Evolutionary conservation across 2,888 invertebrate genomes (phyloP), one percentile per base, ranked within the genome.

Genomic region (Spicauda simplicius): DNA sequence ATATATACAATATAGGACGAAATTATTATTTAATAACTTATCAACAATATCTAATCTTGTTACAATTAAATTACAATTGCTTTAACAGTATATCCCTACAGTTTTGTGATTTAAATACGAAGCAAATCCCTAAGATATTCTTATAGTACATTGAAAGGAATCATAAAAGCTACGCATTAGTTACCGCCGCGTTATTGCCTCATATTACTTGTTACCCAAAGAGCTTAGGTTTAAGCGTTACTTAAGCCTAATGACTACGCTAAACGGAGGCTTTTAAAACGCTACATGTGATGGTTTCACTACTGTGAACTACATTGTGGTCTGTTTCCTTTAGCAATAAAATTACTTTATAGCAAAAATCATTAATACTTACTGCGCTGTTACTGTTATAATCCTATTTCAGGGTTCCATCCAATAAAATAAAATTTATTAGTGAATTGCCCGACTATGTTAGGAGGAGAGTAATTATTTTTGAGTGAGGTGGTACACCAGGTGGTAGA

Each of bases 191-290:
- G 37, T 56, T 56, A 56, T 56, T 33, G 37, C 56, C 56, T 37
- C 25, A n/a, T 37, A 56, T 37, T 37, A 37, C 33, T 53, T 56
- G 37, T 18, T 37, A 37, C 56, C 37, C 56, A 16, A 33, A 25
- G 33, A 37, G 56, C 56, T 50, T 55, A 55, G 63, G 48, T 48
- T 56, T 63, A 63, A 56, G 55, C 19, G 63, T 56, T 63, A 63
- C 56, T 63, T 63, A 56, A 63, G 48, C 48, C 56, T 63, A 63
- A 63, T 48, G 63, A 56, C 63, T 63, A 25, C 55, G 33, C 48
- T 63, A 56, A 63, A 63, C 48, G 45, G 63, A 12, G 18, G 55
- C 63, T 63, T 63, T 63, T 56, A 63, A 63, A 63, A 61, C 41
- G 45, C 54, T 56, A 33, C 19, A 16, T 18, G 30, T 30, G 56